Evolutionary conservation across 2,113 vertebrate species (phyloP).

Genomic region (Rhabdornis inornatus): DNA sequence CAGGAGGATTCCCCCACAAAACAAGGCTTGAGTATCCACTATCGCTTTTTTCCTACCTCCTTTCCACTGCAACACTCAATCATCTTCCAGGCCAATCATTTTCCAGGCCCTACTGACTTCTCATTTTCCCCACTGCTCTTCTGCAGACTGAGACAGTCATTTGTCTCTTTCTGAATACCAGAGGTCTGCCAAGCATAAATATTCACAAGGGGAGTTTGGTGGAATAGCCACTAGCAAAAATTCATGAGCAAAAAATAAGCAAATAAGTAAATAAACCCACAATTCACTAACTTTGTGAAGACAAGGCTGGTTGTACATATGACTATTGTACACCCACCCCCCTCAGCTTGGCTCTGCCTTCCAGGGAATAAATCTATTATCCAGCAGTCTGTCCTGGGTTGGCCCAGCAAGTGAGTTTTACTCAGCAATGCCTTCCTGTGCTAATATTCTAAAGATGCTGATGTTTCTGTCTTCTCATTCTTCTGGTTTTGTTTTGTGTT

Average conservation of each 20-base stretch:
- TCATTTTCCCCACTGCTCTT: background rate
- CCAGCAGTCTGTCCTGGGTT: background rate
- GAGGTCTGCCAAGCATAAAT: background rate
- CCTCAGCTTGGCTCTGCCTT: background rate
- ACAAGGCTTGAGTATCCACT: background rate
- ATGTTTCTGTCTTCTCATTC: background rate
- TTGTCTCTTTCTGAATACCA: background rate
- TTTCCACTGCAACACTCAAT: background rate
- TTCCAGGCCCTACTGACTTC: background rate
- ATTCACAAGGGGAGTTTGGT: background rate
- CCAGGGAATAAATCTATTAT: background rate
- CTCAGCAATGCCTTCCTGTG: background rate
- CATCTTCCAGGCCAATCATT: background rate
- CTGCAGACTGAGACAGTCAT: background rate
- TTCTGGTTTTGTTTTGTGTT: background rate
- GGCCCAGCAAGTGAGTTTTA: fast-evolving
- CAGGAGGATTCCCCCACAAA: background rate
- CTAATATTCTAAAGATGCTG: background rate
- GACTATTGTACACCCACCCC: background rate
- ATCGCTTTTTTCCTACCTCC: background rate
- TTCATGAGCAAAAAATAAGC: background rate
- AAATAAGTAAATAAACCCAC: background rate
- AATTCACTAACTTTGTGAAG: background rate
- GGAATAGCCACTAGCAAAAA: background rate
- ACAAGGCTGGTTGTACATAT: background rate